A percentile compares a stretch with the other conserved stretches of the same genome.
phyloP scores from a whole-genome alignment of 2,113 vertebrate genomes.

The Mirounga angustirostris region DNA sequence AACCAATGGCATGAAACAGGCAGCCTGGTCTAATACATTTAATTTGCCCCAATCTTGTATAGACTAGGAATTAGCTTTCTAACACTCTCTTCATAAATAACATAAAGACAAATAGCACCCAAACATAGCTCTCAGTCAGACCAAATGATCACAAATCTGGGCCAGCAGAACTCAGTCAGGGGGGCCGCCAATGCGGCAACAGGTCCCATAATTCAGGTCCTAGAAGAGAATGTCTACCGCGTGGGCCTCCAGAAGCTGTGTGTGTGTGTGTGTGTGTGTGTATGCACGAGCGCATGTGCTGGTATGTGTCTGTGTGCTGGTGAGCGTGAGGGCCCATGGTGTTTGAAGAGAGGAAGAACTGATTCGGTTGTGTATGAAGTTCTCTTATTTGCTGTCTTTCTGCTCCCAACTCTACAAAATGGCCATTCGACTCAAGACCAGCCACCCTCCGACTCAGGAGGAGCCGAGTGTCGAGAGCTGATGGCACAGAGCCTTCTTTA shows the following conservation, averaged over 20 bases:
- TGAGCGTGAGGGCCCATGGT: accelerated
- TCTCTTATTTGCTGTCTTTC: accelerated
- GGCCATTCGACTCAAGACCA: background rate
- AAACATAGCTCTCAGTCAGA: background rate
- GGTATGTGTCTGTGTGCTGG: background rate
- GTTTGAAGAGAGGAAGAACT: background rate
- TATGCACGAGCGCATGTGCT: no score
- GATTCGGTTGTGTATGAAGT: background rate
- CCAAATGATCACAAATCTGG: background rate
- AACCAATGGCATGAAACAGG: background rate
- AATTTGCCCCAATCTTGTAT: background rate
- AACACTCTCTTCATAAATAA: background rate
- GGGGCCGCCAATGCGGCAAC: background rate
- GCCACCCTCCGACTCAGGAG: background rate
- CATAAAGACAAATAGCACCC: background rate
- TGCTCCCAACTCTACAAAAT: accelerated
- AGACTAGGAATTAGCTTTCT: background rate
- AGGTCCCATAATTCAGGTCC: background rate
- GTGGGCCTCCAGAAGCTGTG: background rate
- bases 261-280: no score
- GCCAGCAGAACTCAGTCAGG: background rate
- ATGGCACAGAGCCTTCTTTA: background rate
- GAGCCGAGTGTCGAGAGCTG: background rate
- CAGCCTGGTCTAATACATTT: background rate
- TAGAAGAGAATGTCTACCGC: accelerated